phyloP scores from a whole-genome alignment of 2,113 vertebrate genomes.

The Ciconia maguari region DNA sequence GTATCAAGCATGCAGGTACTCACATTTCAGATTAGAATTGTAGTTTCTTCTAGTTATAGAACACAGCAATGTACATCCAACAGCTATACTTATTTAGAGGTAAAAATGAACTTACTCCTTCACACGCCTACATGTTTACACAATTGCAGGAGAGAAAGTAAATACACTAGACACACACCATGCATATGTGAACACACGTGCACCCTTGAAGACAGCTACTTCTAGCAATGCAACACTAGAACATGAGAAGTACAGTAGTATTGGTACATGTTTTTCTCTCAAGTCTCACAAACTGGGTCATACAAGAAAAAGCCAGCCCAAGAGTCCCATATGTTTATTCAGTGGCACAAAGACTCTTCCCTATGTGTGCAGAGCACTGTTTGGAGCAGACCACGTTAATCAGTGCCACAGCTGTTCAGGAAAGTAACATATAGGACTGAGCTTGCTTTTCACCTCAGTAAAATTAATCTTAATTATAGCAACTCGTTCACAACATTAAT shows the following conservation, averaged over 20 bases:
- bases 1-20: not conserved
- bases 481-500: conserved; percentile 19
- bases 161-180: not conserved
- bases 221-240: not conserved
- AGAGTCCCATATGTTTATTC: not conserved
- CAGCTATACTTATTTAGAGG: not conserved
- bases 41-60: not conserved
- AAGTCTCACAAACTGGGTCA: not conserved
- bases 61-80: not conserved
- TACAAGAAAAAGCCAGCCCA: not conserved
- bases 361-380: not conserved
- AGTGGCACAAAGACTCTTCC: not conserved
- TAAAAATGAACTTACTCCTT: not conserved
- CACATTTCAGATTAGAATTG: not conserved
- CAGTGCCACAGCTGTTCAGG: not conserved
- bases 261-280: not conserved
- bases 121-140: not conserved
- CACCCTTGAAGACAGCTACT: not conserved
- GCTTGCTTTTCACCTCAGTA: conserved; percentile 20
- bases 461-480: conserved; percentile 66
- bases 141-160: not conserved
- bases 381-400: not conserved
- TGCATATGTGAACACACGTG: accelerated
- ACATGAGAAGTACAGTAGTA: not conserved
- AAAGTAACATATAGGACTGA: conserved; percentile 26